A percentile compares a stretch with the other conserved stretches of the same genome.
phyloP scores from a whole-genome alignment of 2,113 vertebrate genomes.

The Urocynchramus pylzowi region DNA sequence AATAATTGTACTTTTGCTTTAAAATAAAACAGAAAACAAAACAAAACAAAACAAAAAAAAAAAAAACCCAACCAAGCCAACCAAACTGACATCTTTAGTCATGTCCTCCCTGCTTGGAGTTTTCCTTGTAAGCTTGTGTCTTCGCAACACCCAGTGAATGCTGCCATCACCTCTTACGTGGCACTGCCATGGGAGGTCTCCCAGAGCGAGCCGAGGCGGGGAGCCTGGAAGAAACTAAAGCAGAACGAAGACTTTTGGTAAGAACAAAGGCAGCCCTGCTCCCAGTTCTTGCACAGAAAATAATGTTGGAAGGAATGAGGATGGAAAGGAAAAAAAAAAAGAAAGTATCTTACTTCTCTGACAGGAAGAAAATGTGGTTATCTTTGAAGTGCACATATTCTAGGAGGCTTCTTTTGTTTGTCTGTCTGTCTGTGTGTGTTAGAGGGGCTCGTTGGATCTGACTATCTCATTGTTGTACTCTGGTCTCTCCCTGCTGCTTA shows the following conservation, averaged over 20 bases:
- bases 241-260: conserved; percentile 66
- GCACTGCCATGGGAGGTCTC: conserved; percentile 63
- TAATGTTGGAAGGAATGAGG: conserved; percentile 65
- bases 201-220: conserved; percentile 59
- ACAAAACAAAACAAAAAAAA: neutral
- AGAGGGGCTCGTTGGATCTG: conserved; percentile 54
- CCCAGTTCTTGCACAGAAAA: conserved; percentile 52
- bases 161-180: conserved; percentile 58
- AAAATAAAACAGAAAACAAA: conserved; percentile 64
- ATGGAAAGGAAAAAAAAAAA: neutral
- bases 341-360: neutral
- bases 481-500: conserved; percentile 66
- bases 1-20: conserved; percentile 74
- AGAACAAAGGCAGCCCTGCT: conserved; percentile 65
- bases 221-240: conserved; percentile 62
- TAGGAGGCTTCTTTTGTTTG: conserved; percentile 63
- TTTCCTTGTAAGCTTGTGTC: conserved; percentile 71
- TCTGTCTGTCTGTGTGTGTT: conserved; percentile 58
- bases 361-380: conserved; percentile 65
- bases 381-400: conserved; percentile 64
- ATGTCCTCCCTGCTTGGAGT: conserved; percentile 71
- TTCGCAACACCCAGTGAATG: conserved; percentile 67
- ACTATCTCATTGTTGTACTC: conserved; percentile 45
- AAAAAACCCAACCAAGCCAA: conserved; percentile 44
- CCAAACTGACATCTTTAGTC: conserved; percentile 59